Evolutionary conservation across 1,140 invertebrate genomes (phyloP), one percentile per base, ranked within the genome.

Genomic region (Aricia agestis): DNA sequence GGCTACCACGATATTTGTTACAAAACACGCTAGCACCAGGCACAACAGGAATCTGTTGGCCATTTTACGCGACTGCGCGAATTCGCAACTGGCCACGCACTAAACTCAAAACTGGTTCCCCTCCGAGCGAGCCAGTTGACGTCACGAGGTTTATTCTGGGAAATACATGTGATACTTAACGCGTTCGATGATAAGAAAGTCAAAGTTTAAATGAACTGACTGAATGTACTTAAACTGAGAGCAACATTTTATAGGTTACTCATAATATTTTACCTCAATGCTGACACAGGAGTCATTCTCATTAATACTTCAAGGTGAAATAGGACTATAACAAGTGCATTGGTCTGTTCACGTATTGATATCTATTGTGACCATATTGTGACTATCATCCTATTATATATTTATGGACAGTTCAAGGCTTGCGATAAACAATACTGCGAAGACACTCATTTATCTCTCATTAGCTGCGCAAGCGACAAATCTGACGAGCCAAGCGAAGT

Each of bases 21-120:
- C 52, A 18, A 78, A 45, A 72, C 72, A 78, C 32, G 76, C 19
- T 69, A 82, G 69, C 69, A 81, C 72, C 11, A 81, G 76, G 74
- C 78, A 81, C 75, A 81, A 74, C 69, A 81, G 57, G 65, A 80
- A 68, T 74, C 67, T 78, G 73, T 75, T 78, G 74, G 74, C 72
- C 79, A 81, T 81, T 69, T 61, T 76, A 41, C 72, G 69, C 71
- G 71, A 59, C 59, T 65, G 58, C 32, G 15, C 68, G 42, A 67
- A 45, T 13, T 69, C 72, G 73, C 66, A 69, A 31, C 58, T 42
- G 61, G 31, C 41, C 61, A 41, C 36, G 25, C 45, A 77, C 76
- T 75, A n/a, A n/a, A n/a, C n/a, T n/a, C n/a, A n/a, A 68, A 19
- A 67, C 41, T 36, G 66, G 63, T 61, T 61, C n/a, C n/a, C 25